Evolutionary conservation across 2,888 invertebrate species (phyloP).

Genomic region (Epicampocera succincta): DNA sequence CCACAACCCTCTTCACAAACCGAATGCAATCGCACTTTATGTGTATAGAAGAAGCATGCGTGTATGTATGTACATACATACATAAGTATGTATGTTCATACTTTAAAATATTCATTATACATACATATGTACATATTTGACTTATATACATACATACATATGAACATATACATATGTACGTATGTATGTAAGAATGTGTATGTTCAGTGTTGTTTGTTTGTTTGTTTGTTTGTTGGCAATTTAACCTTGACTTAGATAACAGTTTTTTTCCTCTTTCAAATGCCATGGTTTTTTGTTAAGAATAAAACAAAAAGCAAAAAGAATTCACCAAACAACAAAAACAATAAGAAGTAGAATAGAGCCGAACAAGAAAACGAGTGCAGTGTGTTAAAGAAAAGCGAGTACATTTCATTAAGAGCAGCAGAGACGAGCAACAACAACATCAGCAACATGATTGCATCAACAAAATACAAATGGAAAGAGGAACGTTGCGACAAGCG

Average conservation of each 20-base stretch:
- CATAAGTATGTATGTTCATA: too few relatives aligned
- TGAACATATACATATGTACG: too few relatives aligned
- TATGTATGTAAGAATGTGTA: too few relatives aligned
- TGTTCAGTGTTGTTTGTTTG: neutral
- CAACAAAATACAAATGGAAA: too few relatives aligned
- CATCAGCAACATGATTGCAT: neutral
- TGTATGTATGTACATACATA: too few relatives aligned
- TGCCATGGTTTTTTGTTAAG: slow-evolving; percentile 63
- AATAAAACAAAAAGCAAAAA: slow-evolving; percentile 23
- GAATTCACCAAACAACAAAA: slow-evolving; percentile 1
- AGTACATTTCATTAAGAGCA: slow-evolving; percentile 37
- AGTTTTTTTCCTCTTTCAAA: slow-evolving; percentile 39
- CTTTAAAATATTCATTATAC: too few relatives aligned
- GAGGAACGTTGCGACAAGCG: too few relatives aligned
- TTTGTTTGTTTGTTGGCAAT: slow-evolving; percentile 47
- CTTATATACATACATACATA: neutral
- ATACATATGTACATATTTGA: too few relatives aligned
- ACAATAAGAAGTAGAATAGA: slow-evolving; percentile 13
- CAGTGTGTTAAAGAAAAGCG: slow-evolving; percentile 42
- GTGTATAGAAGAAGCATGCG: too few relatives aligned
- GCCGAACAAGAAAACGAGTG: slow-evolving; percentile 52
- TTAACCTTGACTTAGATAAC: slow-evolving; percentile 71
- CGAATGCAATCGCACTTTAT: neutral
- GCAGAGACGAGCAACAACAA: slow-evolving; percentile 13
- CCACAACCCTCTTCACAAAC: too few relatives aligned